A percentile compares a stretch with the other conserved stretches of the same genome.
Evolutionary conservation across 2,888 invertebrate species (phyloP).

Genomic region (Conomelus anceps): DNA sequence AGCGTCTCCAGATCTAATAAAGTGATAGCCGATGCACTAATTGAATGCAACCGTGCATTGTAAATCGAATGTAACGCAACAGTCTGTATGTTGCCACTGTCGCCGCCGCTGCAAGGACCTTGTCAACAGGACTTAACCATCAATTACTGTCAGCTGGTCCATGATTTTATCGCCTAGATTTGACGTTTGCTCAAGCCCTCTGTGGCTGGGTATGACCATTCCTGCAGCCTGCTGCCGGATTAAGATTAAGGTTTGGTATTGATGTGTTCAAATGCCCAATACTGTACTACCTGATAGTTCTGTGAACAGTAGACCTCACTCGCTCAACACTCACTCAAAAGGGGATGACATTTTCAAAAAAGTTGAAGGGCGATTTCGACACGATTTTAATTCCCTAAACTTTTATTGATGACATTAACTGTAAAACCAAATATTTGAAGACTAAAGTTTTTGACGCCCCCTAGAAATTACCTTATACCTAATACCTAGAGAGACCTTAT

Average conservation of each 20-base stretch:
- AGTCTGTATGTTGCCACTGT: not conserved
- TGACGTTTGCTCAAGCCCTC: not conserved
- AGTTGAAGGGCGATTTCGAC: too few relatives aligned
- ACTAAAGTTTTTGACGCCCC: too few relatives aligned
- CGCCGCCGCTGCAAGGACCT: not conserved
- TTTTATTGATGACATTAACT: too few relatives aligned
- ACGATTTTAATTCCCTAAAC: too few relatives aligned
- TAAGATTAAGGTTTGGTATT: not conserved
- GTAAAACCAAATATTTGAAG: too few relatives aligned
- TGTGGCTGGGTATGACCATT: not conserved
- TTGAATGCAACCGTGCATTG: not conserved
- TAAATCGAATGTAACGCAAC: not conserved
- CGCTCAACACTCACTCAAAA: too few relatives aligned
- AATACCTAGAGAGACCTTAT: too few relatives aligned
- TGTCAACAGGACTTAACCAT: not conserved
- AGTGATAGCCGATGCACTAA: not conserved
- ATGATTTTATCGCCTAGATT: not conserved
- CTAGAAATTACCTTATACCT: too few relatives aligned
- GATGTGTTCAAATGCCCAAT: not conserved
- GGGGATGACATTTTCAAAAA: too few relatives aligned
- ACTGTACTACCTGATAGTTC: too few relatives aligned
- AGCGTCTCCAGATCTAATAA: not conserved
- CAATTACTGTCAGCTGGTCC: not conserved
- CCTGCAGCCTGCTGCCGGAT: not conserved
- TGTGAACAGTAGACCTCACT: too few relatives aligned